Conservation (phyloP, 2,113 vertebrate genomes). For the Bettongia penicillata region DNA sequence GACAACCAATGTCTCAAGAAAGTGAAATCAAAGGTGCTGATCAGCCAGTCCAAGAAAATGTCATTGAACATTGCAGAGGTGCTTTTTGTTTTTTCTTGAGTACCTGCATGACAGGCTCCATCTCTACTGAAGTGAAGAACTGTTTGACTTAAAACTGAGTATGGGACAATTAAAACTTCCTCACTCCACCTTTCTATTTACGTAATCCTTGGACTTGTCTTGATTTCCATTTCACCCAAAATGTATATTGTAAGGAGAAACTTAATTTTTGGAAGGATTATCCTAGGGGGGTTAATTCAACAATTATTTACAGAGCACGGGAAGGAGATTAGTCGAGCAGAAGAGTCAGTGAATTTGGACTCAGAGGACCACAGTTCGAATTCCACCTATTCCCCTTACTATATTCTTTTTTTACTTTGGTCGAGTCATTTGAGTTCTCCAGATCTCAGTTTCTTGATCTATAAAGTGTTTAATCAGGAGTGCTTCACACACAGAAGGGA, state of each 20-base stretch:
- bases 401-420: too few species aligned
- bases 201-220: neutral
- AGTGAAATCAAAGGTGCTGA: neutral
- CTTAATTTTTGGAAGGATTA: neutral
- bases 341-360: neutral
- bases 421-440: too few species aligned
- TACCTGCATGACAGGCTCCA: neutral
- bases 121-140: neutral
- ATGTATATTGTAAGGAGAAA: neutral
- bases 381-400: neutral
- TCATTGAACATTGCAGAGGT: neutral
- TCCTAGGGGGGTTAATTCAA: neutral
- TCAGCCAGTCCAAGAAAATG: neutral
- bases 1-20: neutral
- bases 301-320: neutral
- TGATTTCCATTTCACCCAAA: neutral
- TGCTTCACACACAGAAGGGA: too few species aligned
- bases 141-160: neutral
- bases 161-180: neutral
- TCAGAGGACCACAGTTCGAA: neutral
- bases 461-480: too few species aligned
- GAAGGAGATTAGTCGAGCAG: neutral
- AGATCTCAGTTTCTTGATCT: too few species aligned
- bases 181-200: neutral
- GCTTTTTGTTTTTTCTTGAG: neutral